Evolutionary conservation across 1,140 invertebrate species (phyloP), one percentile per base, ranked within the genome.

Genomic region (Panagrolaimus sp.): DNA sequence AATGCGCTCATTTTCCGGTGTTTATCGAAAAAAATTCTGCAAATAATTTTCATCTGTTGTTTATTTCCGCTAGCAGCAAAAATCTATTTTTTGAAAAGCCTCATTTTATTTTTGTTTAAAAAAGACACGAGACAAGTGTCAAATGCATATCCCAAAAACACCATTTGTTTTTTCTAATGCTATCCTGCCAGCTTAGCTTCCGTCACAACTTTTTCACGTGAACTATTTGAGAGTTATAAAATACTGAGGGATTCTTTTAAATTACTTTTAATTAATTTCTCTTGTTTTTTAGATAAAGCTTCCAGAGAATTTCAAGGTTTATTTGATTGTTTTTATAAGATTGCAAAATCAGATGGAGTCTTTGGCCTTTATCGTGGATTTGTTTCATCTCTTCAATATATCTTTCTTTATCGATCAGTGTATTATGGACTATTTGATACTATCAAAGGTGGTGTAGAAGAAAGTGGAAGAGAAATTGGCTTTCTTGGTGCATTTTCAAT

Each of bases 401-500:
- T 84, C 65, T 81, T 85, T 63, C 70, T 84, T 5, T 84, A 84
- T 67, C 74, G 83, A 45, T 75, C 74, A 11, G 72, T 73, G 1
- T 85, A 84, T 70, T 84, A 84, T 68, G 83, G 83, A 43, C 72
- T 83, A 9, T 84, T 83, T 67, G 84, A 84, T 72, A 75, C 78
- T 20, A 68, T 74, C 5, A 83, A 84, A 68, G 72, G 74, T 14
- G 72, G 70, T 87, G 84, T 92, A 77, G 89, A 91, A 71, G 89
- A 93, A 81, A 77, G 90, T 66, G 51, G 46, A n/a, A 5, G 91
- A 90, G 74, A 89, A 89, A 62, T 86, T 94, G 82, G 85, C 92
- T 68, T 86, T 93, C 76, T 92, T 90, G 79, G 95, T 91, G 88
- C 85, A 88, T 79, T 92, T 95, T 84, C 92, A 92, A 80, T 85